Evolutionary conservation across 2,888 invertebrate genomes (phyloP).

Genomic region (Eupithecia pulchellata): DNA sequence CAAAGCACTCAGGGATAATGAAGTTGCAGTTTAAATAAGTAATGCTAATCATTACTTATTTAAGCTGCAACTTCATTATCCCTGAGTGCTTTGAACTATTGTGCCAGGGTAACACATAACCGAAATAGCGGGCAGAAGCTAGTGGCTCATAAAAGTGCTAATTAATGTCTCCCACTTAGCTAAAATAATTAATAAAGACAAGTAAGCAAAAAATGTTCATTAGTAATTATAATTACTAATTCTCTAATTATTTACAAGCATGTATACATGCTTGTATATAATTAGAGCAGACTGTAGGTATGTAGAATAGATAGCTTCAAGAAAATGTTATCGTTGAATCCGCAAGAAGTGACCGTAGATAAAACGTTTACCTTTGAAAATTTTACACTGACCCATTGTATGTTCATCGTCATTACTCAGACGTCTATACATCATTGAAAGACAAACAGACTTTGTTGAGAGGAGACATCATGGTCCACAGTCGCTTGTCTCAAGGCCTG

Average conservation of each 20-base stretch:
- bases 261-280: not conserved
- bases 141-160: not conserved
- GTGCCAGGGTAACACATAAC: not conserved
- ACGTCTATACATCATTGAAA: not conserved
- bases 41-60: too few relatives aligned
- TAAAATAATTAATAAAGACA: not conserved
- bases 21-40: too few relatives aligned
- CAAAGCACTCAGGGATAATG: too few relatives aligned
- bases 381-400: not conserved
- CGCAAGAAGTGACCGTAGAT: not conserved
- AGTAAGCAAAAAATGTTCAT: conserved; percentile 4
- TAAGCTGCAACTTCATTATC: too few relatives aligned
- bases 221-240: too few relatives aligned
- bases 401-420: not conserved
- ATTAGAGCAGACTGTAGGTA: not conserved
- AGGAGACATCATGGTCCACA: conserved; percentile 8
- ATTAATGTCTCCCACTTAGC: conserved; percentile 27
- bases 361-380: not conserved
- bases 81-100: not conserved
- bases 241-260: too few relatives aligned
- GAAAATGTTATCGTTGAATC: not conserved
- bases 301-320: not conserved
- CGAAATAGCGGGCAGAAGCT: not conserved
- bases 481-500: conserved; percentile 13
- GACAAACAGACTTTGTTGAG: not conserved